A percentile compares a stretch with the other conserved stretches of the same genome.
These are phyloP conservation scores for Parnassius glacialis DNA, from an alignment of 2,888 invertebrate species.

Conservation along the genomic window DNA sequence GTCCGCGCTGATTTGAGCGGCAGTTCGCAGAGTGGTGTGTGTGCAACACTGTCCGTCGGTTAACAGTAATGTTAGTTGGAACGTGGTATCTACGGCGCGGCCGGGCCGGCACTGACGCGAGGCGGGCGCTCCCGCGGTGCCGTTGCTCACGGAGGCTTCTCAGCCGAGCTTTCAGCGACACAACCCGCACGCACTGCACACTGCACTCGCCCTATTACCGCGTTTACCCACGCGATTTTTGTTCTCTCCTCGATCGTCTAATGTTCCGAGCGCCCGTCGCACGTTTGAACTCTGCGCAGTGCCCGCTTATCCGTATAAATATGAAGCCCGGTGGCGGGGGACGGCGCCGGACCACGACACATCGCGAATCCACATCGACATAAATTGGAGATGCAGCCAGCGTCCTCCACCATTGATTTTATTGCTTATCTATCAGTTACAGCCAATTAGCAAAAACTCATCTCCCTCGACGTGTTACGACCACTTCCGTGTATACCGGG, in stretches of 20 bases:
- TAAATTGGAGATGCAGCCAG: constrained; percentile 76
- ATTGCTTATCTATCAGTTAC: constrained; percentile 72
- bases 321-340: constrained; percentile 79
- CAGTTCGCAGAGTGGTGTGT: constrained; percentile 46
- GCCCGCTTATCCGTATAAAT: constrained; percentile 79
- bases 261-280: constrained; percentile 76
- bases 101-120: constrained; percentile 80
- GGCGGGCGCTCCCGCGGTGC: constrained; percentile 52
- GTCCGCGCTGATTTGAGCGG: constrained; percentile 57
- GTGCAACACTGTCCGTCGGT: constrained; percentile 64
- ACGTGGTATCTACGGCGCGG: constrained; percentile 77
- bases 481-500: constrained; percentile 49
- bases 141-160: constrained; percentile 68
- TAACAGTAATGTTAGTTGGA: constrained; percentile 51
- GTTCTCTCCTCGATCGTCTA: constrained; percentile 75
- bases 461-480: constrained; percentile 54
- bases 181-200: constrained; percentile 78
- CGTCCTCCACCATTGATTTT: constrained; percentile 76
- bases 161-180: constrained; percentile 78
- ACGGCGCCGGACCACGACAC: constrained; percentile 69
- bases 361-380: constrained; percentile 76
- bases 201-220: constrained; percentile 69
- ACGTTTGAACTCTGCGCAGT: constrained; percentile 78
- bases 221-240: constrained; percentile 70
- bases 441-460: constrained; percentile 74